phyloP scores from a whole-genome alignment of 2,888 invertebrate genomes.

The Gastrophysa polygoni region DNA sequence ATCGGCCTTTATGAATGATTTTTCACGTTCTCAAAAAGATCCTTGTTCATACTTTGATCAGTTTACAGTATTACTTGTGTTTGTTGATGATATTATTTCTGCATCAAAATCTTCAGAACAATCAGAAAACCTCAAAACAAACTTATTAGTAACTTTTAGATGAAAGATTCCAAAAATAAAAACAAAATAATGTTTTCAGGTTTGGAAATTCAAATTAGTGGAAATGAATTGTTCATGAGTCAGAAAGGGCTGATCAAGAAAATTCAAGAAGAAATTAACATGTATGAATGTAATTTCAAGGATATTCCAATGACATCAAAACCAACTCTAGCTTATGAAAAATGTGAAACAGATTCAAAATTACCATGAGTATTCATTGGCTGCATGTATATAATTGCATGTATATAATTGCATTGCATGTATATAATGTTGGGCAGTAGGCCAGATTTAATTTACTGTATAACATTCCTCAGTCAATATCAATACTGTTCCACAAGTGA shows the following conservation, averaged over 20 bases:
- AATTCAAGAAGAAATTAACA: constrained; percentile 29
- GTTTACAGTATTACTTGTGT: constrained; percentile 34
- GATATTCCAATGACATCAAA: constrained; percentile 25
- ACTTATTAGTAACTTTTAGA: too few relatives aligned
- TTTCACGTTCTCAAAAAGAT: constrained; percentile 37
- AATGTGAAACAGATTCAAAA: neutral
- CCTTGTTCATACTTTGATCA: constrained; percentile 38
- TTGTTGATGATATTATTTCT: constrained; percentile 45
- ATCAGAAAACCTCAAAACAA: too few relatives aligned
- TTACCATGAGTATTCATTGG: constrained; percentile 26
- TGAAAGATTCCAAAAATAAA: too few relatives aligned
- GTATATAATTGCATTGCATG: too few relatives aligned
- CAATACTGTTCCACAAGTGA: constrained; percentile 32
- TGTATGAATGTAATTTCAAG: constrained; percentile 23
- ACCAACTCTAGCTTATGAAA: constrained; percentile 15
- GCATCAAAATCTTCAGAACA: constrained; percentile 1
- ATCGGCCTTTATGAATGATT: constrained; percentile 9
- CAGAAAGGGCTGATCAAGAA: constrained; percentile 32
- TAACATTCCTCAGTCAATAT: constrained; percentile 38
- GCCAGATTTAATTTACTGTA: constrained; percentile 33
- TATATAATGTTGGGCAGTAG: neutral
- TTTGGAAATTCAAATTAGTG: constrained; percentile 25
- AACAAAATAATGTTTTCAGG: constrained; percentile 24
- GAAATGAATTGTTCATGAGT: constrained; percentile 20
- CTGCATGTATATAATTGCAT: too few relatives aligned